Conservation (phyloP, 2,113 vertebrate genomes). For the Vanacampus margaritifer region DNA sequence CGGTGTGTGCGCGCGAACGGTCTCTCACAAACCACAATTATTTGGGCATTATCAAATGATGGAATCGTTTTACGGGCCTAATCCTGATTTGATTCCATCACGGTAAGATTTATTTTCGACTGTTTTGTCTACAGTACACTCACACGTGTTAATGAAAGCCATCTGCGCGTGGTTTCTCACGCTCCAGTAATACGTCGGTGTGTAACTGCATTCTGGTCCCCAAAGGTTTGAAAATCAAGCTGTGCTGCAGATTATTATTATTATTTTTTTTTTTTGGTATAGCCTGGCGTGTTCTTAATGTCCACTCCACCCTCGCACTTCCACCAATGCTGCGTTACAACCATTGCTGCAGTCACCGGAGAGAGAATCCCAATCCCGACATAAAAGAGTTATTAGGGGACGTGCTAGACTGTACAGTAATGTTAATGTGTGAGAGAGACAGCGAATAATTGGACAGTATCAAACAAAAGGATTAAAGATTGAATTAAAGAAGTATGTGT, state of each 20-base stretch:
- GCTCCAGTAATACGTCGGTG: slow-evolving; percentile 31
- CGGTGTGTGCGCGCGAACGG: no score
- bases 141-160: slow-evolving; percentile 24
- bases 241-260: slow-evolving; percentile 19
- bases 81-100: not conserved
- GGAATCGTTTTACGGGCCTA: not conserved
- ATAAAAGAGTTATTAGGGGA: slow-evolving; percentile 40
- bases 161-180: slow-evolving; percentile 10
- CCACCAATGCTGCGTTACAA: slow-evolving; percentile 37
- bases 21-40: not conserved
- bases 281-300: slow-evolving; percentile 42
- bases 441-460: slow-evolving; percentile 10
- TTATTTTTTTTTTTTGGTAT: no score
- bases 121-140: not conserved
- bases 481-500: not conserved
- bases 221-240: slow-evolving; percentile 27
- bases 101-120: not conserved
- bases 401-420: slow-evolving; percentile 34
- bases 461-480: slow-evolving; percentile 5
- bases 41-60: not conserved
- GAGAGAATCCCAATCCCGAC: slow-evolving; percentile 35
- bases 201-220: slow-evolving; percentile 26
- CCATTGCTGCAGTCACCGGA: slow-evolving; percentile 27
- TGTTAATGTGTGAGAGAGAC: slow-evolving; percentile 28
- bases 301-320: slow-evolving; percentile 37